These are phyloP conservation scores for Pseudeuparius sepicola DNA, from an alignment of 2,888 invertebrate genomes.

Conservation along the genomic window DNA sequence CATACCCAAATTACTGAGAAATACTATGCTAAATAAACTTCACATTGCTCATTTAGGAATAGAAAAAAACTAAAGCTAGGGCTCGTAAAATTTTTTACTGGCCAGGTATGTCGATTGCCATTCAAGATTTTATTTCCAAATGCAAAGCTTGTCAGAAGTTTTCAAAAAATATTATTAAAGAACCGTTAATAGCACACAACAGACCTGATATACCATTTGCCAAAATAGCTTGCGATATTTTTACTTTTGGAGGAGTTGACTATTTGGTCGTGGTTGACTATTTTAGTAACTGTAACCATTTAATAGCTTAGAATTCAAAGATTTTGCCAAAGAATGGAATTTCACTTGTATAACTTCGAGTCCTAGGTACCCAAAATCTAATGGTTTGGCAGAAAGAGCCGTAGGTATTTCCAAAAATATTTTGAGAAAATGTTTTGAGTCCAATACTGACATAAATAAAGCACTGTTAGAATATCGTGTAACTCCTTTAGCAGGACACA, in stretches of 20 bases:
- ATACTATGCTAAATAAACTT: constrained; percentile 19
- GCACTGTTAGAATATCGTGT: constrained; percentile 17
- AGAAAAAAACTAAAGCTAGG: too few species aligned
- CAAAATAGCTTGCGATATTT: constrained; percentile 11
- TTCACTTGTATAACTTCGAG: constrained; percentile 12
- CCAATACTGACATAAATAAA: constrained; percentile 10
- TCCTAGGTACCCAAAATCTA: constrained; percentile 17
- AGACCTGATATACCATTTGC: constrained; percentile 6
- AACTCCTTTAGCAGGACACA: constrained; percentile 13
- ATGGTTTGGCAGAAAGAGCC: constrained; percentile 17
- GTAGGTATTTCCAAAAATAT: constrained; percentile 11
- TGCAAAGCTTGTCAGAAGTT: too few species aligned
- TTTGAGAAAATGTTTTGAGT: constrained; percentile 7
- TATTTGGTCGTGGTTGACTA: constrained; percentile 10
- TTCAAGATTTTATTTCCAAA: too few species aligned
- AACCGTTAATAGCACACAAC: constrained; percentile 4
- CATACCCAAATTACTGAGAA: constrained; percentile 18
- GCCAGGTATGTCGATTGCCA: too few species aligned
- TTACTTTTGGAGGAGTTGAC: constrained; percentile 1
- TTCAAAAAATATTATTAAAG: too few species aligned
- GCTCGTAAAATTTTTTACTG: too few species aligned
- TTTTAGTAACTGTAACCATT: constrained; percentile 15
- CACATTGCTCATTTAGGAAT: too few species aligned
- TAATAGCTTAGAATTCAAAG: constrained; percentile 10
- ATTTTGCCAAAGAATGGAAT: constrained; percentile 16